A percentile compares a stretch with the other conserved stretches of the same genome.
phyloP scores from a whole-genome alignment of 2,888 invertebrate species.

The Ametastegia equiseti region DNA sequence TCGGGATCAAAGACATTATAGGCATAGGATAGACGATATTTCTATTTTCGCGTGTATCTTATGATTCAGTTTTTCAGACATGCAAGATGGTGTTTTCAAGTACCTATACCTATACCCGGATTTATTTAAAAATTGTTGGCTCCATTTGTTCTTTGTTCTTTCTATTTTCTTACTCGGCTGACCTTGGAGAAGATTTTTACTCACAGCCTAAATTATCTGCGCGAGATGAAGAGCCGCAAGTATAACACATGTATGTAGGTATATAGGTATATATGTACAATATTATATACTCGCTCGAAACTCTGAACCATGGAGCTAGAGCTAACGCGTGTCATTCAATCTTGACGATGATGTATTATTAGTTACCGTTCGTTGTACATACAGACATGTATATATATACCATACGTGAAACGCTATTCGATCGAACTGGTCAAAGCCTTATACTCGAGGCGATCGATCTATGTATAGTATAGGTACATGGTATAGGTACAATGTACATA shows the following conservation, averaged over 20 bases:
- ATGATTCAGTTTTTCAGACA: too few relatives aligned
- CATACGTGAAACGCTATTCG: too few relatives aligned
- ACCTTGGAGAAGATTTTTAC: background rate
- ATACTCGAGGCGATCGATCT: conserved; percentile 10
- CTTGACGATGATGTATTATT: conserved; percentile 37
- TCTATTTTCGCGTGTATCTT: too few relatives aligned
- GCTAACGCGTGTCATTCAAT: conserved; percentile 35
- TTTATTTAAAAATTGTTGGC: background rate
- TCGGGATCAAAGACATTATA: too few relatives aligned
- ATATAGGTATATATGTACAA: too few relatives aligned
- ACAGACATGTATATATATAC: too few relatives aligned
- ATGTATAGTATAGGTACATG: background rate
- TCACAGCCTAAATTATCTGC: background rate
- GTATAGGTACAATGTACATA: background rate
- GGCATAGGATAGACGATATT: too few relatives aligned
- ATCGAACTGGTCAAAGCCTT: conserved; percentile 5
- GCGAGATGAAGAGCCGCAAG: too few relatives aligned
- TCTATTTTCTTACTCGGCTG: background rate
- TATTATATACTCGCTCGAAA: too few relatives aligned
- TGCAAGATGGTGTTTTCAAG: too few relatives aligned
- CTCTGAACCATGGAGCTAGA: conserved; percentile 1
- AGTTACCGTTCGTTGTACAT: conserved; percentile 40
- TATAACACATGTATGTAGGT: too few relatives aligned
- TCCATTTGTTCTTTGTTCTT: background rate
- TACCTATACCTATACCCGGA: too few relatives aligned